Percentiles rank a stretch among this genome's conserved stretches.
These are phyloP conservation scores for Mizuhopecten yessoensis DNA, from an alignment of 1,140 invertebrate species.

Conservation along the genomic window DNA sequence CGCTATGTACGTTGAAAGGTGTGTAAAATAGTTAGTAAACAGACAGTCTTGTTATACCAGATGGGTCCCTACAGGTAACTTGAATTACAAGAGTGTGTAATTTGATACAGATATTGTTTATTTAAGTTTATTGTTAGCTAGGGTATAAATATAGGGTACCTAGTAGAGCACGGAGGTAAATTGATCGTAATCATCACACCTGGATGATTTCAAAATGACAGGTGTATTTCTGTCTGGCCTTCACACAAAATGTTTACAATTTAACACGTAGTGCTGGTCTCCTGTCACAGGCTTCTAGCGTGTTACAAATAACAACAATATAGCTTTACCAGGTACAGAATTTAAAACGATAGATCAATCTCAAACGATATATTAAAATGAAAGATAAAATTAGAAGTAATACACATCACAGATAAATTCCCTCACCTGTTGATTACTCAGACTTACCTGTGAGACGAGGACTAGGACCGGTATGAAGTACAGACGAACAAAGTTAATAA, in stretches of 20 bases:
- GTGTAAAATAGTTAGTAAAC: no score
- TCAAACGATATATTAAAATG: background rate
- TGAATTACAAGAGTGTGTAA: background rate
- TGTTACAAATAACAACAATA: background rate
- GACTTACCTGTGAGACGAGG: background rate
- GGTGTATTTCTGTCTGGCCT: background rate
- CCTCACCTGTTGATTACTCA: background rate
- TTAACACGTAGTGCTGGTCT: background rate
- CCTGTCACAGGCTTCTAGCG: background rate
- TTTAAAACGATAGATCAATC: background rate
- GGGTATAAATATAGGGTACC: background rate
- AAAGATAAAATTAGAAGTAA: background rate
- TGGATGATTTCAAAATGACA: background rate
- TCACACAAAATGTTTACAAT: background rate
- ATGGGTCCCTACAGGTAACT: no score
- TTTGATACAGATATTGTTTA: background rate
- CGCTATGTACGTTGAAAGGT: no score
- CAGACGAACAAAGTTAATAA: background rate
- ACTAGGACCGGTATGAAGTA: background rate
- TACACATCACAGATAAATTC: background rate
- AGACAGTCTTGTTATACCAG: no score
- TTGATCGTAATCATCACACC: background rate
- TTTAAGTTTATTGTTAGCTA: no score
- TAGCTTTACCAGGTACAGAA: background rate
- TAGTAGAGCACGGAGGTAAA: background rate